These are phyloP conservation scores for Eupithecia insigniata DNA, from an alignment of 2,888 invertebrate genomes.

Conservation along the genomic window DNA sequence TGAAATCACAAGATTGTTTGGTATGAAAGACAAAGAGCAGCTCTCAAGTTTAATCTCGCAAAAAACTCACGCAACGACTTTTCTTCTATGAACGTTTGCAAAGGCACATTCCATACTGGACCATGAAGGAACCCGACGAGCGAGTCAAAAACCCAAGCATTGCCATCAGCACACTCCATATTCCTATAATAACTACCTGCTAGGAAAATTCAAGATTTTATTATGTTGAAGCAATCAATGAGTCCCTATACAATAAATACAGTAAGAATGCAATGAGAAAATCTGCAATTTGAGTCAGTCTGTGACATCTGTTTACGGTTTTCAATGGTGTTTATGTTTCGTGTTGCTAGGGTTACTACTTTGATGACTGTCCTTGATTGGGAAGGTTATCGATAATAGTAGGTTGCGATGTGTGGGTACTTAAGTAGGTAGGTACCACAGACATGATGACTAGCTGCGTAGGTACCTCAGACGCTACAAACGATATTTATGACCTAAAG, in stretches of 20 bases:
- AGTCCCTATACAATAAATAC: no score
- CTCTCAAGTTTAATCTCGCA: neutral
- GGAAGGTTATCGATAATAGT: no score
- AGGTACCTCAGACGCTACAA: no score
- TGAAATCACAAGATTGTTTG: constrained; percentile 56
- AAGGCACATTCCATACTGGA: constrained; percentile 95
- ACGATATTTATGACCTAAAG: no score
- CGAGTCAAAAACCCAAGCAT: constrained; percentile 96
- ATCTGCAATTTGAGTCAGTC: neutral
- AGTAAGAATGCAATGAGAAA: no score
- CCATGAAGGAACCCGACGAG: constrained; percentile 95
- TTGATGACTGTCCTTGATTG: neutral
- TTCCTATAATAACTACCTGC: neutral
- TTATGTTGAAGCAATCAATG: neutral
- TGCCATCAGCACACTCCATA: constrained; percentile 83
- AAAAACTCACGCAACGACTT: constrained; percentile 91
- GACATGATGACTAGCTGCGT: no score
- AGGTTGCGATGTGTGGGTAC: no score
- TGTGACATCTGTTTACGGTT: constrained; percentile 54
- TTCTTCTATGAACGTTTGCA: constrained; percentile 96
- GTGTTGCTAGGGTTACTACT: constrained; percentile 57
- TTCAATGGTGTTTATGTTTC: constrained; percentile 45
- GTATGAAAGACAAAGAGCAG: neutral
- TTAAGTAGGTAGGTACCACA: no score
- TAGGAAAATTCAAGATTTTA: neutral